A percentile compares a stretch with the other conserved stretches of the same genome.
These are phyloP conservation scores for Hyppa rectilinea DNA, from an alignment of 2,888 invertebrate genomes.

Conservation along the genomic window DNA sequence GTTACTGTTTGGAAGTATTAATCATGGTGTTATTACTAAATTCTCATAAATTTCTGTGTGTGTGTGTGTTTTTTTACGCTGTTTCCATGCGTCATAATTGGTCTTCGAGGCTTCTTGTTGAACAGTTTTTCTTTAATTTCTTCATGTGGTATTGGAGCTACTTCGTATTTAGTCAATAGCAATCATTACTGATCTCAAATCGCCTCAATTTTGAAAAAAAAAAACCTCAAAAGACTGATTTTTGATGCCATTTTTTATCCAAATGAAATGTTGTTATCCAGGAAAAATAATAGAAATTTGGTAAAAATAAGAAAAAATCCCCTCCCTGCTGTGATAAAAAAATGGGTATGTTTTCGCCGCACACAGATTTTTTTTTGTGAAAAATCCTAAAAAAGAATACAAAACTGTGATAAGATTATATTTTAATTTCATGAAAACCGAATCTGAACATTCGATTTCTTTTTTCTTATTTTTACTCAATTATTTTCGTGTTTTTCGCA, in stretches of 20 bases:
- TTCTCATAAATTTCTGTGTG: background rate
- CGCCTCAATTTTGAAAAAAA: constrained; percentile 61
- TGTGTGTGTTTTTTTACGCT: too few relatives aligned
- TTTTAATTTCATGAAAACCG: constrained; percentile 23
- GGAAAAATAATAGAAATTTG: constrained; percentile 37
- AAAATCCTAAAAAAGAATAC: background rate
- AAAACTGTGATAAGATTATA: constrained; percentile 61
- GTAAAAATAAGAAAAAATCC: constrained; percentile 62
- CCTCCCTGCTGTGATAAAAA: constrained; percentile 52
- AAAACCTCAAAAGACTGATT: constrained; percentile 70
- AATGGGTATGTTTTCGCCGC: constrained; percentile 7
- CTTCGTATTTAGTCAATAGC: constrained; percentile 57
- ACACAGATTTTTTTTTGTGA: background rate
- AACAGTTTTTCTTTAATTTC: constrained; percentile 24
- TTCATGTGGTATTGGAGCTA: constrained; percentile 4
- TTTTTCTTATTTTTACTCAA: constrained; percentile 63
- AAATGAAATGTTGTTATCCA: constrained; percentile 55
- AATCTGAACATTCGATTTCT: background rate
- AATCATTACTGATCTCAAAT: constrained; percentile 69
- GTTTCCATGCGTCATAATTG: background rate
- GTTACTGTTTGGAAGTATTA: background rate
- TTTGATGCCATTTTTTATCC: constrained; percentile 67
- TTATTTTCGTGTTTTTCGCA: constrained; percentile 44
- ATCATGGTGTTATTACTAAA: background rate
- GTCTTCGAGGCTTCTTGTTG: background rate